phyloP scores from a whole-genome alignment of 2,113 vertebrate species.

The Meriones unguiculatus region DNA sequence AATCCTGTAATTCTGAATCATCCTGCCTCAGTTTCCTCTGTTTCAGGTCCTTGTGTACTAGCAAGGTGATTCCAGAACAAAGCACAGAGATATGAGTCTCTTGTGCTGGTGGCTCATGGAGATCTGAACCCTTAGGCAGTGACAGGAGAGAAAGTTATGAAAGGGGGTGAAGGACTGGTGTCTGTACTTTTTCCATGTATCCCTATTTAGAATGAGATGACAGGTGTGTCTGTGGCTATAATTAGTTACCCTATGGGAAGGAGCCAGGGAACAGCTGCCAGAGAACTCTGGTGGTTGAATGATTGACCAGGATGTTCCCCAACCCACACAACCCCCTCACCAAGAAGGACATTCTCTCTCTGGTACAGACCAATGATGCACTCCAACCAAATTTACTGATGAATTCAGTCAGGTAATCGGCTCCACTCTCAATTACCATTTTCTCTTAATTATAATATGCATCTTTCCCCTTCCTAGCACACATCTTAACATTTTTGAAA shows the following conservation, averaged over 20 bases:
- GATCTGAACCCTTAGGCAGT: neutral
- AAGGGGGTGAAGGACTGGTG: neutral
- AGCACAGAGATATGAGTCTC: neutral
- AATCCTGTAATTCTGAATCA: neutral
- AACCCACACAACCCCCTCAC: neutral
- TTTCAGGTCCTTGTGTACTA: neutral
- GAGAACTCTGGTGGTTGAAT: neutral
- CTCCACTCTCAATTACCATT: conserved; percentile 66
- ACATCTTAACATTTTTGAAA: conserved; percentile 65
- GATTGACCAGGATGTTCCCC: neutral
- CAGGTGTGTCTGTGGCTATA: rapidly evolving
- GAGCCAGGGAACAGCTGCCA: neutral
- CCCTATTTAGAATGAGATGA: neutral
- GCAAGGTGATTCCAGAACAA: neutral
- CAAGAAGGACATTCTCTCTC: neutral
- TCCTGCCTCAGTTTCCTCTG: neutral
- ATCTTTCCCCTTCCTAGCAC: neutral
- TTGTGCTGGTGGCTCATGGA: neutral
- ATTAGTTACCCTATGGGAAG: neutral
- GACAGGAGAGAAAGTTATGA: neutral
- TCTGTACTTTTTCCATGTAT: neutral
- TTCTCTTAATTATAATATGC: conserved; percentile 68
- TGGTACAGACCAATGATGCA: neutral
- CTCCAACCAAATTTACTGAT: conserved; percentile 19
- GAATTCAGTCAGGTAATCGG: conserved; percentile 64